phyloP scores from a whole-genome alignment of 2,797 vertebrate species.

The Cynopterus sphinx region DNA sequence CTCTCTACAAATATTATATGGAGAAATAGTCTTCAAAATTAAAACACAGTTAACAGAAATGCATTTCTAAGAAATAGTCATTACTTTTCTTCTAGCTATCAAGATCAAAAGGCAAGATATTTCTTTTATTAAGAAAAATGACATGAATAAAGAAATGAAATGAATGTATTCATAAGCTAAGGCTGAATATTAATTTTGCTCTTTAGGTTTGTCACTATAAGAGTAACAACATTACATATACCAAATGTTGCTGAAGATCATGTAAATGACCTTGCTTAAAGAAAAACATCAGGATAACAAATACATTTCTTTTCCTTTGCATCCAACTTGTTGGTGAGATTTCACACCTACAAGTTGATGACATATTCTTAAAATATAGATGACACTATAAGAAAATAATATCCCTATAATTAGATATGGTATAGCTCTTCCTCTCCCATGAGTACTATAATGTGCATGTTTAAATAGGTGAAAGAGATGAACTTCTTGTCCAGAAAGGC shows the following conservation, averaged over 20 bases:
- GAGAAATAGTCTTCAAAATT: neutral
- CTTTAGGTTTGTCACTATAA: neutral
- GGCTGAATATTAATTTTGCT: conserved; percentile 14
- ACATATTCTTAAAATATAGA: conserved; percentile 20
- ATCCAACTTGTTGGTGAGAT: neutral
- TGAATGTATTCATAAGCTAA: conserved; percentile 7
- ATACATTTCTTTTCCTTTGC: neutral
- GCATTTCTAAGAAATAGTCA: neutral
- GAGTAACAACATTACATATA: neutral
- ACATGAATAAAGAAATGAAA: neutral
- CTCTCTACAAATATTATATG: neutral
- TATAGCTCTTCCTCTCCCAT: neutral
- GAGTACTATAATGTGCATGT: neutral
- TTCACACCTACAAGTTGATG: conserved; percentile 28
- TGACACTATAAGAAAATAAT: conserved; percentile 28
- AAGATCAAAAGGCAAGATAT: neutral
- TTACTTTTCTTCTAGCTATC: neutral
- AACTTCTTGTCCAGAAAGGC: neutral
- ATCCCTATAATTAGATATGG: neutral
- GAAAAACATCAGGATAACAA: neutral
- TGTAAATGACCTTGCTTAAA: conserved; percentile 20
- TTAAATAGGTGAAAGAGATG: neutral
- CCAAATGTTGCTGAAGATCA: neutral
- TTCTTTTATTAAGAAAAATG: neutral
- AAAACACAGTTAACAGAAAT: neutral